Conservation (phyloP, 1,140 invertebrate species). For the Contarinia nasturtii region DNA sequence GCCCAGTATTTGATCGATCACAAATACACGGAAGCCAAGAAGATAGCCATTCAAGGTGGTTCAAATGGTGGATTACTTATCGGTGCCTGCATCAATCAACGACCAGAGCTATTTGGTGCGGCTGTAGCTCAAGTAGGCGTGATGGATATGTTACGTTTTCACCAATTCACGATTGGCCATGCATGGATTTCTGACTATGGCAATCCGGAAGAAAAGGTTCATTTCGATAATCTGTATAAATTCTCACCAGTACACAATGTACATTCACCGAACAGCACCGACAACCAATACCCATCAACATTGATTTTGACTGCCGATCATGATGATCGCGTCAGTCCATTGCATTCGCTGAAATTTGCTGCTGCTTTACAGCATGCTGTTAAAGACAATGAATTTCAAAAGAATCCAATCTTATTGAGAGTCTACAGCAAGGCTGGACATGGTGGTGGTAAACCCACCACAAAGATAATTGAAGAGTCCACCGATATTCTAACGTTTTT, state of each 20-base stretch:
- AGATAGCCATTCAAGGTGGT: constrained; percentile 78
- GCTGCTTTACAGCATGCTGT: constrained; percentile 72
- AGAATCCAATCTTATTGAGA: constrained; percentile 72
- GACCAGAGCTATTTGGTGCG: constrained; percentile 85
- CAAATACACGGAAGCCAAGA: constrained; percentile 52
- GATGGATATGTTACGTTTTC: constrained; percentile 91
- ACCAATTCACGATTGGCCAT: constrained; percentile 96
- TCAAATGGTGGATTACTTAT: constrained; percentile 94
- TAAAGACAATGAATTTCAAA: constrained; percentile 40
- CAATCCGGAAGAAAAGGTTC: constrained; percentile 65
- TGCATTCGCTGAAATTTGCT: constrained; percentile 90
- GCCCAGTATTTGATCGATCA: constrained; percentile 76
- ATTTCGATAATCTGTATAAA: constrained; percentile 77
- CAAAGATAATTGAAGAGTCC: constrained; percentile 58
- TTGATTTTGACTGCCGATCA: constrained; percentile 90
- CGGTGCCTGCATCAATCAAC: constrained; percentile 82
- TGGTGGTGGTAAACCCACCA: constrained; percentile 85
- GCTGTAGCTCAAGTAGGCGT: too few species aligned
- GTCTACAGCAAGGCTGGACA: constrained; percentile 94
- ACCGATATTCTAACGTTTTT: constrained; percentile 79
- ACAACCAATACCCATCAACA: constrained; percentile 70
- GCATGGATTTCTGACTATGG: constrained; percentile 96
- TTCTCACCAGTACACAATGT: constrained; percentile 95
- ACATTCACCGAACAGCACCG: constrained; percentile 33
- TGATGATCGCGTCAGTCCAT: constrained; percentile 90